Evolutionary conservation across 2,113 vertebrate species (phyloP), one percentile per base, ranked within the genome.

Genomic region (Trichomycterus rosablanca): DNA sequence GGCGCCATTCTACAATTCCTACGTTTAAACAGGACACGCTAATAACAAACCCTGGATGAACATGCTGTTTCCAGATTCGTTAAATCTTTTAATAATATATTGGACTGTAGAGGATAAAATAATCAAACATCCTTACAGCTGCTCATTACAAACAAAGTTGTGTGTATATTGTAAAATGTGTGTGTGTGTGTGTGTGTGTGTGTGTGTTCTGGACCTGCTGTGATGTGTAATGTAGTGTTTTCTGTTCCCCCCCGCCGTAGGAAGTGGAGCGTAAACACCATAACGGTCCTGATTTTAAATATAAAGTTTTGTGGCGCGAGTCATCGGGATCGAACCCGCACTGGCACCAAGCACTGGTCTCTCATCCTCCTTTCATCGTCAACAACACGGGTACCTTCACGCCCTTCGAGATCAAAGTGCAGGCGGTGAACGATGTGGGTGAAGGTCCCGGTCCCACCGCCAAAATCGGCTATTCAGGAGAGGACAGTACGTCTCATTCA

Each of bases 321-420:
- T 51, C 75, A 0, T 61, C 57, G 9, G 70, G 15, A 7, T 14
- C 6, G 0, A 54, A 6, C 0, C 4, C 7, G 0, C 15, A 20
- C 0, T 94, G 92, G 93, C 68, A 77, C 15, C 56, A 78, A 2
- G 35, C 19, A 3, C 59, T 16, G 0, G 78, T 83, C 1, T 75
- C 19, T 5, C 63, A 59, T 0, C 83, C 90, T 0, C 85, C 86
- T 0, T 72, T 89, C 24, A 5, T 76, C 8, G 88, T 94, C 1
- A 81, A 87, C 14, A 49, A 78, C 35, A 88, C 89, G 0, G 83
- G 83, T 5, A 86, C 89, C 0, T 95, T 89, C 65, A 76, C 73
- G 0, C 81, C 88, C 0, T 94, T 89, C 30, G 87, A 92, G 72
- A 89, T 95, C 71, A 92, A 88, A 70, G 89, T 95, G 22, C 88